phyloP scores from a whole-genome alignment of 2,113 vertebrate species.

The Syrrhaptes paradoxus region DNA sequence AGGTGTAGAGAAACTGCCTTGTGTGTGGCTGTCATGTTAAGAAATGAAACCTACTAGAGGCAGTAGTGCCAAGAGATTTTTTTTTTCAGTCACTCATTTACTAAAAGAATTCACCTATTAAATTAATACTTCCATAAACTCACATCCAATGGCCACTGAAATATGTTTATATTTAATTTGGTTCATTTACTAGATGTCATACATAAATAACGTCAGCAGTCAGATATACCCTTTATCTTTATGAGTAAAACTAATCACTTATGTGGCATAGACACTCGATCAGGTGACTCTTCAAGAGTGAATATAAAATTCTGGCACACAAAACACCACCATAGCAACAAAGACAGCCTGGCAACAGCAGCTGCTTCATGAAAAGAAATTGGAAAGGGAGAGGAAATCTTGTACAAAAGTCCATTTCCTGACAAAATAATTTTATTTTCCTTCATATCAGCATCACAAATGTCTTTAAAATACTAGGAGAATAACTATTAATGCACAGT shows the following conservation, averaged over 20 bases:
- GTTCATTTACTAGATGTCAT: background rate
- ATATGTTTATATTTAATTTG: background rate
- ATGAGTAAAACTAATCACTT: background rate
- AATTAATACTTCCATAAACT: background rate
- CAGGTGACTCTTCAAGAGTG: conserved; percentile 37
- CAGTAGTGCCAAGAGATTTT: background rate
- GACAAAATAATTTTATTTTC: background rate
- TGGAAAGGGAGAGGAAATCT: background rate
- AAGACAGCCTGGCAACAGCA: conserved; percentile 54
- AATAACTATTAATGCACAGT: background rate
- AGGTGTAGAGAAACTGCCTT: background rate
- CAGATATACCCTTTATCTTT: background rate
- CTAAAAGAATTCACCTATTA: background rate
- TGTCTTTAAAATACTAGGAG: background rate
- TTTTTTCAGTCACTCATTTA: background rate
- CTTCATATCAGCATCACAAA: background rate
- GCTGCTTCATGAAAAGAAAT: background rate
- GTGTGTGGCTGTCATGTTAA: background rate
- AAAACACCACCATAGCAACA: conserved; percentile 53
- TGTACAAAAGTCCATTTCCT: background rate
- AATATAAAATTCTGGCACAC: conserved; percentile 45
- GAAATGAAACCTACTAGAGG: background rate
- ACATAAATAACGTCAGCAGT: background rate
- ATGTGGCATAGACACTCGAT: conserved; percentile 15
- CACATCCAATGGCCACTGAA: background rate